Evolutionary conservation across 2,797 vertebrate species (phyloP).

Genomic region (Pangasius sanitwongsei): DNA sequence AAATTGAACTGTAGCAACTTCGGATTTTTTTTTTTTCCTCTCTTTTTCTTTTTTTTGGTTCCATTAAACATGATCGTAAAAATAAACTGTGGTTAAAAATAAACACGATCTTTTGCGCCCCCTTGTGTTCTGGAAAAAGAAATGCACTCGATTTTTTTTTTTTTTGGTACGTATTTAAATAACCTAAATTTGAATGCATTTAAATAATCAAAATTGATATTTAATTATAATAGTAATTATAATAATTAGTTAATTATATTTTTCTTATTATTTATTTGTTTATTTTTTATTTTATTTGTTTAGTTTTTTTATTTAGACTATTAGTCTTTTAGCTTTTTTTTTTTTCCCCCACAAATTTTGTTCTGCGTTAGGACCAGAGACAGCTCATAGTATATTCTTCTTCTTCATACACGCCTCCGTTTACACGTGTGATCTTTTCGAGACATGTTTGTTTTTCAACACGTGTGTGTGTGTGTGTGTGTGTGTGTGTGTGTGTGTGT

Average conservation of each 20-base stretch:
- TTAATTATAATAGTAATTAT: no score
- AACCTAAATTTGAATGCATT: neutral
- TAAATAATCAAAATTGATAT: neutral
- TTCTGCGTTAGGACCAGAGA: neutral
- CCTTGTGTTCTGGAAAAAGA: neutral
- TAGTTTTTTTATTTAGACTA: neutral
- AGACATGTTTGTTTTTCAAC: neutral
- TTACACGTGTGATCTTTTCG: neutral
- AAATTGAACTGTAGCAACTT: neutral
- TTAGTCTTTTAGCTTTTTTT: neutral
- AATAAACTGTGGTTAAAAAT: neutral
- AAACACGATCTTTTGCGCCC: neutral
- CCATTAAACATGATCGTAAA: neutral
- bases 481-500: slow-evolving; percentile 6
- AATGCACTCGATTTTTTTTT: neutral
- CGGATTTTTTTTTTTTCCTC: accelerated
- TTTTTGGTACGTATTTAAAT: neutral
- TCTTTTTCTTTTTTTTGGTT: neutral
- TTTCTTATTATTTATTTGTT: neutral
- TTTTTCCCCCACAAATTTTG: neutral
- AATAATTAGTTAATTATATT: neutral
- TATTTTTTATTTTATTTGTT: neutral
- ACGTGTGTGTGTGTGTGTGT: neutral
- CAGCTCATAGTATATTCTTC: neutral
- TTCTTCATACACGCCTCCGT: neutral